Evolutionary conservation across 2,888 invertebrate genomes (phyloP), one percentile per base, ranked within the genome.

Genomic region (Mimachlamys varia): DNA sequence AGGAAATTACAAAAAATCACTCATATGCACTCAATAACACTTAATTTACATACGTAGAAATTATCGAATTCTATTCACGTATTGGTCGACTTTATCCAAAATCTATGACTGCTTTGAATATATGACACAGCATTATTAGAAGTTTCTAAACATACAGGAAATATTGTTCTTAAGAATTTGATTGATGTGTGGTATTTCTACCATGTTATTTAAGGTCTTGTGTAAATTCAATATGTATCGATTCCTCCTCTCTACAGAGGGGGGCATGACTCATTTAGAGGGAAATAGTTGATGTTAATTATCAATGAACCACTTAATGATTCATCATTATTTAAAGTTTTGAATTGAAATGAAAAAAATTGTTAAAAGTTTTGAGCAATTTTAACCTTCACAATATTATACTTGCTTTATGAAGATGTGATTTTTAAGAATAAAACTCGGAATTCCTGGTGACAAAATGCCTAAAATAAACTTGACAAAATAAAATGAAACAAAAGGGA

Each of bases 281-380:
- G 76, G 27, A 76, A 76, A 76, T 76, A 76, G 33, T 76, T 27
- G 12, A 76, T 27, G 76, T 76, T 76, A 76, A 76, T 27, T 76
- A 76, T 76, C 33, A 62, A 22, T 62, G 15, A 62, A 62, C 62
- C 27, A 1, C 10, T 27, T 76, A 76, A 76, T 76, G 76, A 76
- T 76, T 76, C 76, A 76, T 76, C 76, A 33, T 17, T 62, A 62
- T 62, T 62, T n/a, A 62, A n/a, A 62, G 62, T 22, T 62, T 62
- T n/a, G n/a, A 62, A 62, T n/a, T 62, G 22, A 62, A 17, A 12
- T n/a, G n/a, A n/a, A n/a, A n/a, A n/a, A n/a, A n/a, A n/a, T n/a
- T n/a, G n/a, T n/a, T n/a, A n/a, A n/a, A n/a, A n/a, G n/a, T n/a
- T n/a, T n/a, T n/a, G n/a, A n/a, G n/a, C n/a, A n/a, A n/a, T n/a